These are phyloP conservation scores for Rhinichthys osculus DNA, from an alignment of 2,797 vertebrate species.

Conservation along the genomic window DNA sequence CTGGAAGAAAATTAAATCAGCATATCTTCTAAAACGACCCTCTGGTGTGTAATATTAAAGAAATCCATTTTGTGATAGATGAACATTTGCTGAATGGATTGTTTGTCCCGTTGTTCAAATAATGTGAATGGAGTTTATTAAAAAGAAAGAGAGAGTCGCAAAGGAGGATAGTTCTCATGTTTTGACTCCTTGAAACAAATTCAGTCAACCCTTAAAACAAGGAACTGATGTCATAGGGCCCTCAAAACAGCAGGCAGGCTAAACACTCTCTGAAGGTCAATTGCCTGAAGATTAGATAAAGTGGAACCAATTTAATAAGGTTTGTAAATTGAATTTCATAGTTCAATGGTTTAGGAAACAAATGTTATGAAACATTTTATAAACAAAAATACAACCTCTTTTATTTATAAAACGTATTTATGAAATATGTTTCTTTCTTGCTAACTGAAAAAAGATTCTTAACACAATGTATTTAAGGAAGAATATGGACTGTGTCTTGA, in stretches of 20 bases:
- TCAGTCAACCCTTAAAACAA: background rate
- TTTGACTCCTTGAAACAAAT: conserved; percentile 46
- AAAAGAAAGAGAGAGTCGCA: background rate
- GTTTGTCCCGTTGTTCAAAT: conserved; percentile 62
- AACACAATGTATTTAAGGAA: background rate
- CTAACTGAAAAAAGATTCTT: background rate
- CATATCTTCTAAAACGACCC: conserved; percentile 70
- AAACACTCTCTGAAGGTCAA: conserved; percentile 36
- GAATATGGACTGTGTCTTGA: background rate
- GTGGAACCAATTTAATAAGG: conserved; percentile 24
- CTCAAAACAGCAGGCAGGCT: conserved; percentile 21
- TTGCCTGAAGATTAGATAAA: conserved; percentile 17
- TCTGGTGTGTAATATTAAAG: conserved; percentile 74
- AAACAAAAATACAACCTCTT: conserved; percentile 18
- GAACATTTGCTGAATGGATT: conserved; percentile 74
- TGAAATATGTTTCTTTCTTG: background rate
- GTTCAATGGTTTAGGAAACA: conserved; percentile 10
- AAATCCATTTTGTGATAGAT: conserved; percentile 74
- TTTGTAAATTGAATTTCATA: conserved; percentile 18
- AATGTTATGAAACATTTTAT: background rate
- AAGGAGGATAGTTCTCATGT: conserved; percentile 9
- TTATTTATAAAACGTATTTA: conserved; percentile 16
- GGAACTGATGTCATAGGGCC: conserved; percentile 15
- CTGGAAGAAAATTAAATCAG: conserved; percentile 78
- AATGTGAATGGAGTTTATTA: conserved; percentile 57